Evolutionary conservation across 1,140 invertebrate genomes (phyloP).

Genomic region (Monomorium pharaonis): DNA sequence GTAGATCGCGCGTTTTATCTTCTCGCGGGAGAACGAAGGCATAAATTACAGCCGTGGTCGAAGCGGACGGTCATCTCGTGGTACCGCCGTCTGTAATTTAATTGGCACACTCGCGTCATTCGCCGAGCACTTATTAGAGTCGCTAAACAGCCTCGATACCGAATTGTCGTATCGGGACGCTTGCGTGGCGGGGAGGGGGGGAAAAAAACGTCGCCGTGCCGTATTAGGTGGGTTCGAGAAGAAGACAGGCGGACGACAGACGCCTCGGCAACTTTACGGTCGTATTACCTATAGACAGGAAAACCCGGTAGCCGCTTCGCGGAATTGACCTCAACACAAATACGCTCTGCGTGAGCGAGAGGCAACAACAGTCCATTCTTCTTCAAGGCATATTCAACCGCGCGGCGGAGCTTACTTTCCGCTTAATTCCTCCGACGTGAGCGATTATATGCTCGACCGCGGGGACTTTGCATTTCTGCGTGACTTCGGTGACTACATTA

Average conservation of each 20-base stretch:
- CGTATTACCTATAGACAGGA: conserved; percentile 24
- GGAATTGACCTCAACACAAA: neutral
- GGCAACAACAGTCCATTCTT: neutral
- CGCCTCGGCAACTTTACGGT: conserved; percentile 11
- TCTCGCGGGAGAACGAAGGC: neutral
- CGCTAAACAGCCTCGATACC: conserved; percentile 7
- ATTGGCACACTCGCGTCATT: conserved; percentile 39
- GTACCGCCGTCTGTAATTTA: conserved; percentile 21
- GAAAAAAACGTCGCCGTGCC: neutral
- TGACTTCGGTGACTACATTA: neutral
- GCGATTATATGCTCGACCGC: neutral
- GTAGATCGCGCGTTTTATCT: neutral
- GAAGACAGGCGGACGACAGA: neutral
- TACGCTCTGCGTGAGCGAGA: neutral
- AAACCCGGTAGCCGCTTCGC: conserved; percentile 11
- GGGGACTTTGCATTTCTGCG: neutral
- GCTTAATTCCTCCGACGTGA: neutral
- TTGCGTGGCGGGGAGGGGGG: neutral
- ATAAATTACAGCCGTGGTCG: neutral
- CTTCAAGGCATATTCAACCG: neutral
- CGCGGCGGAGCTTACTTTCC: neutral
- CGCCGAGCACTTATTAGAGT: conserved; percentile 16
- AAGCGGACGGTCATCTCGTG: conserved; percentile 7
- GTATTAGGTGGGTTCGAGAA: conserved; percentile 33
- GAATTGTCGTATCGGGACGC: conserved; percentile 20